Conservation (phyloP, 2,888 invertebrate species). For the Apoderus coryli region DNA sequence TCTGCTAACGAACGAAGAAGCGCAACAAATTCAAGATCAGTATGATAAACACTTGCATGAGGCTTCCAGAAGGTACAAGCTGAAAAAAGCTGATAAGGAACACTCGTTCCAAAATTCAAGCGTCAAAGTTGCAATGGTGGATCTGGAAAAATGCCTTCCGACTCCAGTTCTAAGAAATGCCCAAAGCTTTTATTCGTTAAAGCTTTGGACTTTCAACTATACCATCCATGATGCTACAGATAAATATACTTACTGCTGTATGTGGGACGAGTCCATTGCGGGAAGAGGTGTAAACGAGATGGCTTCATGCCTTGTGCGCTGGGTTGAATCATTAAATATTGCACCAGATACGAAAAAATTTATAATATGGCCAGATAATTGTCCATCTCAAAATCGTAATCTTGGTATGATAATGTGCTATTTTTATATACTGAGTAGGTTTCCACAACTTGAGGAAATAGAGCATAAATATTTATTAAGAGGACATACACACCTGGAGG, state of each 20-base stretch:
- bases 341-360: constrained; percentile 9
- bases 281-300: constrained; percentile 14
- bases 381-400: constrained; percentile 16
- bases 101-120: no score
- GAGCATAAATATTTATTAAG: constrained; percentile 13
- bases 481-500: constrained; percentile 14
- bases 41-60: constrained; percentile 1
- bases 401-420: constrained; percentile 13
- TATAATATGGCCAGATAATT: constrained; percentile 17
- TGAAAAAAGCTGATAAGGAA: no score
- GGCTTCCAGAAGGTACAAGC: not conserved
- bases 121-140: no score
- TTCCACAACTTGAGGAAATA: constrained; percentile 11
- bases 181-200: constrained; percentile 16
- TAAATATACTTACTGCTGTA: constrained; percentile 13
- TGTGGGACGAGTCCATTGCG: constrained; percentile 16
- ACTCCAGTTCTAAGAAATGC: constrained; percentile 14
- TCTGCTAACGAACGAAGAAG: not conserved
- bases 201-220: constrained; percentile 16
- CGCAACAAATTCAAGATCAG: not conserved
- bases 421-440: constrained; percentile 10
- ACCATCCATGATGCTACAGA: constrained; percentile 13
- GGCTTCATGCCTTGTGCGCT: constrained; percentile 10
- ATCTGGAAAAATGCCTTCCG: constrained; percentile 16
- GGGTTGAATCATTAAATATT: constrained; percentile 10